Conservation (phyloP, 2,797 vertebrate species). For the Meriones psammophilus region DNA sequence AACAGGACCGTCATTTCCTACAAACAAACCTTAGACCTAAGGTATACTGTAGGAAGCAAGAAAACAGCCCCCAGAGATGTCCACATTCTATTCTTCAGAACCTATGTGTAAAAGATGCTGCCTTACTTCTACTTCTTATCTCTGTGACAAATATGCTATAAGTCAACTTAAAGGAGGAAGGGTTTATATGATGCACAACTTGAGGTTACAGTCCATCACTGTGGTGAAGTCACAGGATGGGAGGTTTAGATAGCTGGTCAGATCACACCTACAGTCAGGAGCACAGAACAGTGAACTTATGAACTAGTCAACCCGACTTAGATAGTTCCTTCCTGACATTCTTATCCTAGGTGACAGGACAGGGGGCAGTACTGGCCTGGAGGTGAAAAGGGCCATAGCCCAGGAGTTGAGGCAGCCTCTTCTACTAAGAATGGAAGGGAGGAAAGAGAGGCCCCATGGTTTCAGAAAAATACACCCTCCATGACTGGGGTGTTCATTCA, state of each 20-base stretch:
- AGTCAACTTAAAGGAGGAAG: background rate
- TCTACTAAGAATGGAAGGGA: background rate
- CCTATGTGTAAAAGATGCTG: background rate
- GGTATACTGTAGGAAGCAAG: no score
- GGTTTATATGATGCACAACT: background rate
- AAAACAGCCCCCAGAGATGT: accelerated
- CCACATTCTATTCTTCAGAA: background rate
- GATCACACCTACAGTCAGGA: background rate
- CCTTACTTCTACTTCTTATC: no score
- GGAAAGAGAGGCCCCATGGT: no score
- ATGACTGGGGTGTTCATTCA: background rate
- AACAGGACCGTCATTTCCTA: no score
- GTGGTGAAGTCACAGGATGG: background rate
- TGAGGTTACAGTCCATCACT: background rate
- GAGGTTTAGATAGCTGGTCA: background rate
- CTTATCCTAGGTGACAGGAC: background rate
- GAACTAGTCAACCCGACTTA: background rate
- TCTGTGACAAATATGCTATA: background rate
- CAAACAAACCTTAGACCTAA: accelerated
- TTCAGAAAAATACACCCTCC: background rate
- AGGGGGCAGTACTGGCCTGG: background rate
- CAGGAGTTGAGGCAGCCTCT: background rate
- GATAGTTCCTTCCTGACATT: background rate
- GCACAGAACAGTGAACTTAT: no score
- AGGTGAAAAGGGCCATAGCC: no score